These are phyloP conservation scores for Amphimedon queenslandica DNA, from an alignment of 37 sponge, comb jelly and placozoan genomes.

Conservation along the genomic window DNA sequence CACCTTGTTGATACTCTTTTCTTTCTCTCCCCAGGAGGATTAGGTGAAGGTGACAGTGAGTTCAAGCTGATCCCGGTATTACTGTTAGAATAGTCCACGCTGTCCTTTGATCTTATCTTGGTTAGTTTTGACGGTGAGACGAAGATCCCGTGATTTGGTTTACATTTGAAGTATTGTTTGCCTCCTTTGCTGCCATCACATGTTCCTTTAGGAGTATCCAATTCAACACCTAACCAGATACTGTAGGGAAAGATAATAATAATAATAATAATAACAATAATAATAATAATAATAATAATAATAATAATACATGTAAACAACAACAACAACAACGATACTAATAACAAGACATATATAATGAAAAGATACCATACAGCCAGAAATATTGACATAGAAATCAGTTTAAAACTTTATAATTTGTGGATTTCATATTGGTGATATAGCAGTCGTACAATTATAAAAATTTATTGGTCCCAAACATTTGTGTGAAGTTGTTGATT, in stretches of 20 bases:
- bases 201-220: conserved; percentile 79
- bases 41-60: not conserved
- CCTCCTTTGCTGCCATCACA: conserved; percentile 82
- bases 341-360: too few species aligned
- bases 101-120: conserved; percentile 5
- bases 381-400: too few species aligned
- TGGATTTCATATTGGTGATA: too few species aligned
- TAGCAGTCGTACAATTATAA: too few species aligned
- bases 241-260: conserved; percentile 7
- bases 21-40: not conserved
- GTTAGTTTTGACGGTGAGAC: conserved; percentile 56
- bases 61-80: too few species aligned
- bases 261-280: not conserved
- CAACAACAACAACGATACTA: not conserved
- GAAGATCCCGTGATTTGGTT: conserved; percentile 68
- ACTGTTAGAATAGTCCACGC: not conserved
- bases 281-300: not conserved
- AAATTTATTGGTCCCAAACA: too few species aligned
- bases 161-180: conserved; percentile 85
- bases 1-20: too few species aligned
- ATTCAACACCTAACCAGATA: conserved; percentile 87
- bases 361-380: too few species aligned
- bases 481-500: too few species aligned
- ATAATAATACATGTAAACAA: too few species aligned
- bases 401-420: too few species aligned